These are phyloP conservation scores for Lomographa bimaculata DNA, from an alignment of 2,888 invertebrate genomes.

Conservation along the genomic window DNA sequence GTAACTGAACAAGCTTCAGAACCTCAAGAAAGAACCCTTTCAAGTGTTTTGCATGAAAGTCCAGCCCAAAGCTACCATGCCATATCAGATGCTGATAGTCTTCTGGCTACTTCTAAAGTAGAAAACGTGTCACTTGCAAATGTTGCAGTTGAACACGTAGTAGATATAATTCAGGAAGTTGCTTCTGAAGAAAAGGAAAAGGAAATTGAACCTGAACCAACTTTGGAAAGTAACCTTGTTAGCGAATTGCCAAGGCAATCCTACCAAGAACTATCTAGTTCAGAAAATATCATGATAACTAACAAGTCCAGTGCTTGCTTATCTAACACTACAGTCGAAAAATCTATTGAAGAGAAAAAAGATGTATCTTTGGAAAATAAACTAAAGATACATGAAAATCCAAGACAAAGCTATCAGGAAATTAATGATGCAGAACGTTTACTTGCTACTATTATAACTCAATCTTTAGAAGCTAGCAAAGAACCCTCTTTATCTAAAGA, in stretches of 20 bases:
- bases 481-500: constrained; percentile 26
- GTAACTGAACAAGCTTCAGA: constrained; percentile 23
- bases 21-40: constrained; percentile 15
- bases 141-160: constrained; percentile 18
- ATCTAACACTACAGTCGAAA: not conserved
- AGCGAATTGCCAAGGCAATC: constrained; percentile 23
- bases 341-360: not conserved
- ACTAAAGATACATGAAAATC: constrained; percentile 13
- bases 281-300: constrained; percentile 28
- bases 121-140: constrained; percentile 33
- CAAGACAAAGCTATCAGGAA: constrained; percentile 40
- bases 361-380: not conserved
- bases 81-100: constrained; percentile 38
- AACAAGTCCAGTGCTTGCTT: constrained; percentile 7
- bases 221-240: constrained; percentile 18
- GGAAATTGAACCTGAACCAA: constrained; percentile 20
- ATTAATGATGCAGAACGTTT: constrained; percentile 46
- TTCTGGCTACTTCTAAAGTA: constrained; percentile 36
- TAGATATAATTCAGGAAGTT: constrained; percentile 27
- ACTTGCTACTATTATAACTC: constrained; percentile 37
- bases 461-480: constrained; percentile 33
- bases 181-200: constrained; percentile 23
- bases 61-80: constrained; percentile 33
- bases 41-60: constrained; percentile 16
- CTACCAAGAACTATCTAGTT: constrained; percentile 30